Evolutionary conservation across 2,888 invertebrate species (phyloP), one percentile per base, ranked within the genome.

Genomic region (Craniophora ligustri): DNA sequence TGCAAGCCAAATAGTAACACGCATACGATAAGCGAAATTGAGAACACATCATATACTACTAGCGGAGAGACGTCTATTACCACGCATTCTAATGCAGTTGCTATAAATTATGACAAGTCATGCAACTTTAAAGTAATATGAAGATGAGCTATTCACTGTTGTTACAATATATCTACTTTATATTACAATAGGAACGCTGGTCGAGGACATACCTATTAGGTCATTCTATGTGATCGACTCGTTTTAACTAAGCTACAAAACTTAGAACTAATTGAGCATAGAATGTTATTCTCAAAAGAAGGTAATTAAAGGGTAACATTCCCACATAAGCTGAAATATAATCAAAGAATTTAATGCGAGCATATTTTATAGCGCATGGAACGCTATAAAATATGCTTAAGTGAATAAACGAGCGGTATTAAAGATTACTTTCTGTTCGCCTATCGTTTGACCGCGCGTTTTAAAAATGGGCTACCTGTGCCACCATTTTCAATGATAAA

Each of bases 371-470:
- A n/a, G n/a, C n/a, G n/a, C 19, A 19, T 35, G n/a, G n/a, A n/a
- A n/a, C 11, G 19, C 35, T 11, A 26, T 26, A 35, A 19, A 35
- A 35, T 19, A 35, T 19, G 19, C 35, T 15, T 35, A 35, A 35
- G 26, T 26, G 4, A 35, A 19, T 35, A 11, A 34, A 34, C 35
- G 15, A 14, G 16, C n/a, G 32, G 42, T 11, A 15, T 32, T 32
- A 21, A 32, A 32, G n/a, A 34, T 16, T 30, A 11, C 40, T 28
- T 64, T 60, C 59, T 50, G 44, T 45, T 46, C 21, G 46, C 38
- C 16, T 53, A 58, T 53, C 67, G 41, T 60, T 39, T 39, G 67
- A 63, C 53, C 34, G 23, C 31, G 34, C 13, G 28, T 60, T 49
- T 67, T 10, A 58, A 41, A 11, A 32, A 14, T 42, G 8, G 14